phyloP scores from a whole-genome alignment of 2,113 vertebrate genomes.

The Gracilinanus agilis region DNA sequence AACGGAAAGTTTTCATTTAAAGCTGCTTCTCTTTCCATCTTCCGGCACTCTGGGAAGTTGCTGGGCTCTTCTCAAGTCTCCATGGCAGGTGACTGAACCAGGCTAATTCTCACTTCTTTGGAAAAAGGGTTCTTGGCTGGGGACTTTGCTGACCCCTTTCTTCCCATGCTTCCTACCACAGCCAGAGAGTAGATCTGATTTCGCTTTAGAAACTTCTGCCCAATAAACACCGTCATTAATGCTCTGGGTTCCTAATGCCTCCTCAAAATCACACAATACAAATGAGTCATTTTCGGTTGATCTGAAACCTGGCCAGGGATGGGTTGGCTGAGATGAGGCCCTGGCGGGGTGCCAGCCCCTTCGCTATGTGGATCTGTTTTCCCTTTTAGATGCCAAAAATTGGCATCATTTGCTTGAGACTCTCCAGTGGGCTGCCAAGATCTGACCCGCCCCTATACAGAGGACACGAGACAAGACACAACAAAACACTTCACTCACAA shows the following conservation, averaged over 20 bases:
- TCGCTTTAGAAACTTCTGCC: constrained; percentile 53
- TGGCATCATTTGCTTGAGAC: constrained; percentile 32
- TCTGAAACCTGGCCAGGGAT: constrained; percentile 61
- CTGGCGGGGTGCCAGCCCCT: constrained; percentile 58
- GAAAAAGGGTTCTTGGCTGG: constrained; percentile 42
- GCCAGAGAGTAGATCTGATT: constrained; percentile 63
- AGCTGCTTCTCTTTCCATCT: not conserved
- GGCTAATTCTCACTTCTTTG: constrained; percentile 27
- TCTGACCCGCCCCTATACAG: constrained; percentile 3
- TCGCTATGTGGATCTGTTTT: not conserved
- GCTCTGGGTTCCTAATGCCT: constrained; percentile 57
- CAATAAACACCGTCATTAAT: constrained; percentile 69
- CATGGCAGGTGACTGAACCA: not conserved
- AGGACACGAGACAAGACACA: constrained; percentile 17
- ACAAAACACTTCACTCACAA: constrained; percentile 49
- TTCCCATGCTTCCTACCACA: constrained; percentile 36
- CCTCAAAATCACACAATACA: constrained; percentile 63
- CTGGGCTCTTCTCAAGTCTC: not conserved
- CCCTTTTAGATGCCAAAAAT: constrained; percentile 52
- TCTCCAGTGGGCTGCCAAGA: constrained; percentile 57
- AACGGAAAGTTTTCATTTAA: not conserved
- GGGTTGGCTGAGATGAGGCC: not conserved
- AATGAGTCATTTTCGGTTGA: constrained; percentile 61
- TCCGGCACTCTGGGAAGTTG: not conserved
- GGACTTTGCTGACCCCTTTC: constrained; percentile 44